Evolutionary conservation across 2,888 invertebrate genomes (phyloP).

Genomic region (Chloroclysta siterata): DNA sequence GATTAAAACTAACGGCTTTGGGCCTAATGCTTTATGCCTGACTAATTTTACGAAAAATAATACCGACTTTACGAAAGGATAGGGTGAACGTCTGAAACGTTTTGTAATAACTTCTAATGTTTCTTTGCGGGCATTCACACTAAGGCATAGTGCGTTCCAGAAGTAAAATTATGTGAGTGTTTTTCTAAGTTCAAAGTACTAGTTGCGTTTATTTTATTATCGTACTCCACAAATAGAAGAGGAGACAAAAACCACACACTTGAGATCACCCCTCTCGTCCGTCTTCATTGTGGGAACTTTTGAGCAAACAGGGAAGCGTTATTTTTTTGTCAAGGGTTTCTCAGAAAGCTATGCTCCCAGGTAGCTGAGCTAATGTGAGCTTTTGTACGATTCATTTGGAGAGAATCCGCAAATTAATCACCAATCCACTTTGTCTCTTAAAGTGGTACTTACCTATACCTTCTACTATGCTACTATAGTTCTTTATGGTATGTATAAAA

Average conservation of each 20-base stretch:
- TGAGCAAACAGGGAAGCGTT: constrained; percentile 66
- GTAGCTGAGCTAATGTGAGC: constrained; percentile 66
- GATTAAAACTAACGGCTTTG: constrained; percentile 75
- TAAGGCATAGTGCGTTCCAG: constrained; percentile 4
- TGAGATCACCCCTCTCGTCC: constrained; percentile 75
- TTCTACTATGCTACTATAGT: no score
- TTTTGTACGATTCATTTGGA: constrained; percentile 56
- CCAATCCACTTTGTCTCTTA: constrained; percentile 12
- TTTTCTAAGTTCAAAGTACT: constrained; percentile 48
- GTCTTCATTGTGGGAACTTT: constrained; percentile 76
- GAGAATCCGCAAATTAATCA: constrained; percentile 50
- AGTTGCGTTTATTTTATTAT: constrained; percentile 72
- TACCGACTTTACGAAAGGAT: constrained; percentile 41
- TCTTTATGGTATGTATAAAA: no score
- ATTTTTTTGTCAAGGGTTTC: constrained; percentile 68
- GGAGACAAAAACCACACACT: constrained; percentile 80
- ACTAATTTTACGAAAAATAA: constrained; percentile 69
- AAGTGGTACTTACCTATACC: no score
- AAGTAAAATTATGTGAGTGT: constrained; percentile 20
- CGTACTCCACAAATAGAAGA: constrained; percentile 73
- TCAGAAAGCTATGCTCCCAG: constrained; percentile 68
- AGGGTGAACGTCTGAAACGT: constrained; percentile 38
- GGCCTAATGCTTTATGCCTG: constrained; percentile 72
- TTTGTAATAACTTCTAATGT: constrained; percentile 34
- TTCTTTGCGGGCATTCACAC: constrained; percentile 26